Evolutionary conservation across 2,888 invertebrate species (phyloP), one percentile per base, ranked within the genome.

Genomic region (Diadegma fenestrale): DNA sequence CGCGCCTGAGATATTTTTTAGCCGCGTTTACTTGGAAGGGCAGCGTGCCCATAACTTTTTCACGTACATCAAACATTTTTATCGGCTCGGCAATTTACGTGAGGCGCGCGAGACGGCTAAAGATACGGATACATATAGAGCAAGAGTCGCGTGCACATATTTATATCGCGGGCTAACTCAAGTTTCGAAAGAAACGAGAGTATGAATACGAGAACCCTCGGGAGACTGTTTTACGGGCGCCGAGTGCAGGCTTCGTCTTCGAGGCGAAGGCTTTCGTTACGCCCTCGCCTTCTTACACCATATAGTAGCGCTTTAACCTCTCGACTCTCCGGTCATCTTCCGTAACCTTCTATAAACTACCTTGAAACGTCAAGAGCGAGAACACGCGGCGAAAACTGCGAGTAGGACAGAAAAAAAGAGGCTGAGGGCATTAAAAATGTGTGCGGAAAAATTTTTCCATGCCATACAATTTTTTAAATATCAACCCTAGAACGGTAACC

Each of bases 201-300:
- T 72, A 80, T 61, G 80, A 72, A 82, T 68, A 72, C 58, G 85
- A 85, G 80, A 80, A 82, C 80, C 80, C 82, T 80, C 66, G 61
- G 80, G 80, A 73, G 73, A 77, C 76, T 77, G 82, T 85, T 85
- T 85, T 82, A 82, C 85, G 82, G 82, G 80, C 82, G 76, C 82
- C 85, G 80, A 85, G 85, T 82, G 82, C n/a, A n/a, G n/a, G 76
- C 79, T 82, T 79, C 71, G 58, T 63, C 58, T 75, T 71, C 51
- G 61, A 19, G 22, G 63, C 63, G 26, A 8, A 61, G 61, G 66
- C 22, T 58, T 78, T 66, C 51, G 77, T 58, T 76, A 72, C 84
- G 61, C 10, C 63, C 80, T 37, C 63, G 48, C 4, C 6, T 75
- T 64, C 51, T 69, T n/a, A n/a, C 33, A 22, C 58, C 48, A 30